These are phyloP conservation scores for Diprion similis DNA, from an alignment of 1,140 invertebrate species.

Conservation along the genomic window DNA sequence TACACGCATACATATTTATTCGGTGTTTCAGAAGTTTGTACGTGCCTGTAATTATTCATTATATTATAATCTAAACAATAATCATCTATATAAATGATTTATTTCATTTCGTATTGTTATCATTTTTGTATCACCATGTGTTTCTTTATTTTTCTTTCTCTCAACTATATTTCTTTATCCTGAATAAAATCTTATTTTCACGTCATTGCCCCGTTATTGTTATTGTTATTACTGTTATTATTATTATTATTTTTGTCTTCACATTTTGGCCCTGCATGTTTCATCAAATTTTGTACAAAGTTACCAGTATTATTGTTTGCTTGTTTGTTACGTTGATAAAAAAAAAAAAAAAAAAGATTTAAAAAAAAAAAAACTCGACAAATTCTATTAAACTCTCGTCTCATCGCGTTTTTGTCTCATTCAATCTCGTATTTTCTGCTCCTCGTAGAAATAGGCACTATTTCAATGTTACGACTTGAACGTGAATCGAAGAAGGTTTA, in stretches of 20 bases:
- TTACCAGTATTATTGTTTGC: slow-evolving; percentile 53
- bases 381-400: neutral
- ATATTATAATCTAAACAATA: neutral
- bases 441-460: slow-evolving; percentile 24
- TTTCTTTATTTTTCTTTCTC: slow-evolving; percentile 12
- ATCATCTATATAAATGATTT: neutral
- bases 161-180: too few species aligned
- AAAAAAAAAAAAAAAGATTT: neutral
- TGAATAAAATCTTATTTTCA: too few species aligned
- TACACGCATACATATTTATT: neutral
- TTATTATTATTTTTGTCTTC: slow-evolving; percentile 30
- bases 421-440: slow-evolving; percentile 35
- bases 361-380: neutral
- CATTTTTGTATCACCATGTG: slow-evolving; percentile 13
- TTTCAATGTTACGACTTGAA: neutral
- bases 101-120: slow-evolving; percentile 11
- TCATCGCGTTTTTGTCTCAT: slow-evolving; percentile 25
- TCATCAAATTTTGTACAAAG: slow-evolving; percentile 57
- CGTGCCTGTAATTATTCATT: neutral
- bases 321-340: slow-evolving; percentile 34
- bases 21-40: too few species aligned
- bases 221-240: slow-evolving; percentile 9
- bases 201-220: slow-evolving; percentile 14
- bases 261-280: slow-evolving; percentile 47
- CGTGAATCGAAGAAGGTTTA: too few species aligned